Evolutionary conservation across 2,888 invertebrate species (phyloP).

Genomic region (Heteromurus nitidus): DNA sequence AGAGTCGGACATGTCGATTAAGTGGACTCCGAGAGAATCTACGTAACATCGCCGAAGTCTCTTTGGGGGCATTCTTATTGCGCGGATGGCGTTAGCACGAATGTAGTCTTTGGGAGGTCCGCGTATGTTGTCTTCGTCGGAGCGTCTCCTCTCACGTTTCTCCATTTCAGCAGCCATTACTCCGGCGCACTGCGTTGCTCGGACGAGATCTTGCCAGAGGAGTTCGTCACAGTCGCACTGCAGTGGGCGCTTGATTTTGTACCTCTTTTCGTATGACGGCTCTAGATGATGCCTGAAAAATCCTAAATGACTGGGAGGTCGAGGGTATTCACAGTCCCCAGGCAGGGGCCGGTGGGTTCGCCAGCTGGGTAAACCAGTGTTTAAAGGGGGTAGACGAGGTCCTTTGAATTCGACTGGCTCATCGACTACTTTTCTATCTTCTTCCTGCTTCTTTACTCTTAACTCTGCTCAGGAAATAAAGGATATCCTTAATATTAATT

Average conservation of each 20-base stretch:
- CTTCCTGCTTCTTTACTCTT: not conserved
- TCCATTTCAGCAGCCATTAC: slow-evolving; percentile 32
- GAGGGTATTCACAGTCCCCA: slow-evolving; percentile 11
- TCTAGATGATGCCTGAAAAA: slow-evolving; percentile 33
- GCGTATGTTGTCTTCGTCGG: not conserved
- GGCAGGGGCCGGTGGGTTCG: not conserved
- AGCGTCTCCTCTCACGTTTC: not conserved
- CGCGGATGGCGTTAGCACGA: slow-evolving; percentile 49
- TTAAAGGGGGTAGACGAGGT: slow-evolving; percentile 17
- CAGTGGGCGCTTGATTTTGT: not conserved
- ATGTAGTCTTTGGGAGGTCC: slow-evolving; percentile 48
- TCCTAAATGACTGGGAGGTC: slow-evolving; percentile 47
- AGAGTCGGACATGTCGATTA: slow-evolving; percentile 39
- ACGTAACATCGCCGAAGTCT: slow-evolving; percentile 48
- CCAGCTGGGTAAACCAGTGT: slow-evolving; percentile 9
- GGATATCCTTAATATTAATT: not conserved
- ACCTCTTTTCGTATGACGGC: slow-evolving; percentile 35
- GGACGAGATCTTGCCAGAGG: slow-evolving; percentile 34
- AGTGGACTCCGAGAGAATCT: slow-evolving; percentile 34
- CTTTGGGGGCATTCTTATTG: slow-evolving; percentile 49
- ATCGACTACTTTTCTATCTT: not conserved
- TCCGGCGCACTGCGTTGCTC: slow-evolving; percentile 31
- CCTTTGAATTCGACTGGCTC: not conserved
- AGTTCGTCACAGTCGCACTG: slow-evolving; percentile 1
- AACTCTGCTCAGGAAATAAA: not conserved